phyloP scores from a whole-genome alignment of 1,140 invertebrate genomes.

The Tachypleus tridentatus region DNA sequence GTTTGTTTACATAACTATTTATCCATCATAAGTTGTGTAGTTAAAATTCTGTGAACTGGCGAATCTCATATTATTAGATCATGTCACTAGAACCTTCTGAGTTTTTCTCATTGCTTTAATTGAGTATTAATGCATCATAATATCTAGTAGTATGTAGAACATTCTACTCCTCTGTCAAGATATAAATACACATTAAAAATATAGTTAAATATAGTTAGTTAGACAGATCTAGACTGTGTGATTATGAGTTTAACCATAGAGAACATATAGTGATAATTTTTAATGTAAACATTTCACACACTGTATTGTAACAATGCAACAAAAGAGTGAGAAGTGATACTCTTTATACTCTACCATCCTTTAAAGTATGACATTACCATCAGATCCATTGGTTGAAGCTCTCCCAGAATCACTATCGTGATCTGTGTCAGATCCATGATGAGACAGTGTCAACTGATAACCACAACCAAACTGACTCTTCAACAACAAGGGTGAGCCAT shows the following conservation, averaged over 20 bases:
- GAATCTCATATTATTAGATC: no score
- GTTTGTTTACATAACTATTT: no score
- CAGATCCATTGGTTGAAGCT: constrained; percentile 12
- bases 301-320: background rate
- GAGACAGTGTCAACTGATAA: constrained; percentile 31
- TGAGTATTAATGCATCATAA: no score
- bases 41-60: no score
- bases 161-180: no score
- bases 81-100: no score
- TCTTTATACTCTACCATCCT: background rate
- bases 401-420: constrained; percentile 13
- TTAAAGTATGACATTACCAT: background rate
- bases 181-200: background rate
- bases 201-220: background rate
- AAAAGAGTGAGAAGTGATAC: background rate
- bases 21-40: no score
- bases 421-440: constrained; percentile 8
- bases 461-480: constrained; percentile 43
- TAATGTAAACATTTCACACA: background rate
- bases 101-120: no score
- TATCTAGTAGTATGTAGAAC: no score
- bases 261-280: background rate
- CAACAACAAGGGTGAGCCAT: constrained; percentile 42
- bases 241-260: background rate
- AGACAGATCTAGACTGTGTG: no score